phyloP scores from a whole-genome alignment of 1,140 invertebrate species.

The Orius insidiosus region DNA sequence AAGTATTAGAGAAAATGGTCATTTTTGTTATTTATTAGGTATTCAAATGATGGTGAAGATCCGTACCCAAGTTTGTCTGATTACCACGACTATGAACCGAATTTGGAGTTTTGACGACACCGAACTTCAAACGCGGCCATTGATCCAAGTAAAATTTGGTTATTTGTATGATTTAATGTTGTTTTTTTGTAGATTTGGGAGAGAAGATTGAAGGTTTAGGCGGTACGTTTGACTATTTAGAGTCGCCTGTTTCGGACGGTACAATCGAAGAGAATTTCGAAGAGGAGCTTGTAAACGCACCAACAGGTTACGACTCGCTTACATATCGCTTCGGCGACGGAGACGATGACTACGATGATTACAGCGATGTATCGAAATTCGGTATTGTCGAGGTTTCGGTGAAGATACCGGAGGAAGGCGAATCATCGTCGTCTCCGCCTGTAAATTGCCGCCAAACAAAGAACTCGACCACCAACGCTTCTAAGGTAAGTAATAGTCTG shows the following conservation, averaged over 20 bases:
- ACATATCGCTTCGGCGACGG: constrained; percentile 24
- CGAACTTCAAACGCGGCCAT: constrained; percentile 49
- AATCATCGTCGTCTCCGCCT: constrained; percentile 89
- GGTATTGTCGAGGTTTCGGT: constrained; percentile 78
- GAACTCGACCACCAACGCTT: constrained; percentile 67
- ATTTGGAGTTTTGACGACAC: constrained; percentile 92
- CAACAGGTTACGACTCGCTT: constrained; percentile 31
- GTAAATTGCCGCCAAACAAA: constrained; percentile 74
- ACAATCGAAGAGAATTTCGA: constrained; percentile 88
- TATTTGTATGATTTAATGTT: constrained; percentile 1
- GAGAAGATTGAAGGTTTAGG: constrained; percentile 32
- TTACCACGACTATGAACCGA: constrained; percentile 83
- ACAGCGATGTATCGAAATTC: constrained; percentile 56
- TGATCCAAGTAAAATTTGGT: constrained; percentile 28
- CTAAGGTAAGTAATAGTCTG: constrained; percentile 62
- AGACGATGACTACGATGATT: too few species aligned
- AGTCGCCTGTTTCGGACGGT: constrained; percentile 67
- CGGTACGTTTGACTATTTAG: constrained; percentile 39
- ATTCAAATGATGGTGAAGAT: constrained; percentile 37
- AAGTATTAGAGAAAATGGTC: too few species aligned
- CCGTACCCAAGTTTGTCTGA: constrained; percentile 76
- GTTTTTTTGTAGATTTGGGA: constrained; percentile 21
- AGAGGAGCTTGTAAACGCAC: constrained; percentile 58
- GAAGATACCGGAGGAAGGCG: constrained; percentile 81
- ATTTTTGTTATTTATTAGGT: too few species aligned